Evolutionary conservation across 2,113 vertebrate genomes (phyloP).

Genomic region (Bettongia penicillata): DNA sequence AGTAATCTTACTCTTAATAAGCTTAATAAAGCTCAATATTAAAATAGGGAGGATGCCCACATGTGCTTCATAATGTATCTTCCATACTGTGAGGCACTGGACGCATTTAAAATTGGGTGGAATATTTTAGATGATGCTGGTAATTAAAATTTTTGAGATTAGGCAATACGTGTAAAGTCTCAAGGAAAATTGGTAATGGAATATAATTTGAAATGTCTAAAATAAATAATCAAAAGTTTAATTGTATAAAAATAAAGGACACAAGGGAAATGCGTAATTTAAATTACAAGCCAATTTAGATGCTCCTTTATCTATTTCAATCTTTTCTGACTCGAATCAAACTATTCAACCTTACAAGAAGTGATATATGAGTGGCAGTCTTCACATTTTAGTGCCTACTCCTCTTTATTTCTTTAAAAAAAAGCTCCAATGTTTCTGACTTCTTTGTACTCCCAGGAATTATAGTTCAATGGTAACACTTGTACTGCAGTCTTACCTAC

Average conservation of each 20-base stretch:
- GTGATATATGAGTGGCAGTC: conserved; percentile 36
- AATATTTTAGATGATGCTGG: conserved; percentile 4
- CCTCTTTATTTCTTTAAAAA: conserved; percentile 62
- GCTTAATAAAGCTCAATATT: background rate
- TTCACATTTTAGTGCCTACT: conserved; percentile 53
- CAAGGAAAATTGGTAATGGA: conserved; percentile 10
- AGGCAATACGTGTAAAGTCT: background rate
- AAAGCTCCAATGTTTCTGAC: conserved; percentile 45
- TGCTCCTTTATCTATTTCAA: conserved; percentile 45
- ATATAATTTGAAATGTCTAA: conserved; percentile 37
- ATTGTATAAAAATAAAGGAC: conserved; percentile 12
- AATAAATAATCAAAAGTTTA: conserved; percentile 36
- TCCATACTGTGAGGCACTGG: background rate
- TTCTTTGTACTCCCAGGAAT: conserved; percentile 54
- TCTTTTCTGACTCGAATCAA: conserved; percentile 45
- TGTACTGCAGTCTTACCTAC: conserved; percentile 60
- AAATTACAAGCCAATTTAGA: conserved; percentile 26
- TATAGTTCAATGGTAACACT: conserved; percentile 62
- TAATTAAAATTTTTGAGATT: conserved; percentile 20
- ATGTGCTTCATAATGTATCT: background rate
- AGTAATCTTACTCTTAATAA: background rate
- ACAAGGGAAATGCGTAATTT: conserved; percentile 19
- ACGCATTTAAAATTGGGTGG: conserved; percentile 32
- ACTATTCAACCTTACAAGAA: conserved; percentile 60
- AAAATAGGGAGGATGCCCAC: background rate